Evolutionary conservation across 1,140 invertebrate species (phyloP).

Genomic region (Brachionus koreanus): DNA sequence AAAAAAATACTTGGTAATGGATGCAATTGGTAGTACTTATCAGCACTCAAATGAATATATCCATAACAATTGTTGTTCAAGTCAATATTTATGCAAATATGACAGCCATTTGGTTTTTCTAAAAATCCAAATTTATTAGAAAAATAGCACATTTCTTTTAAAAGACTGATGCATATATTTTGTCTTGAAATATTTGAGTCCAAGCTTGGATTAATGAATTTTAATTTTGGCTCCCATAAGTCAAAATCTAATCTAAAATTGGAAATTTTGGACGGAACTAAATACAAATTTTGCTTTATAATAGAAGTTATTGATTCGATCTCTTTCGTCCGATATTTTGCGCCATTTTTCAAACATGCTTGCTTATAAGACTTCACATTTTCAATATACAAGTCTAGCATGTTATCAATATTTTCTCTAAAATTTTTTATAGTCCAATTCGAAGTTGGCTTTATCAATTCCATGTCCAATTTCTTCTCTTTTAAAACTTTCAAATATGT

Average conservation of each 20-base stretch:
- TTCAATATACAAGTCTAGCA: slow-evolving; percentile 5
- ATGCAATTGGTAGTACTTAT: background rate
- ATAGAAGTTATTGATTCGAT: background rate
- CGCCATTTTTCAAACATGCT: background rate
- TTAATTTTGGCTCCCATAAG: background rate
- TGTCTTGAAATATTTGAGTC: background rate
- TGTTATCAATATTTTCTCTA: background rate
- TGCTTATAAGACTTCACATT: background rate
- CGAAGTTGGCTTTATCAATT: background rate
- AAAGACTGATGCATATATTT: background rate
- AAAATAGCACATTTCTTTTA: slow-evolving; percentile 29
- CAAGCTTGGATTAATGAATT: background rate
- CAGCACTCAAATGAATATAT: slow-evolving; percentile 2
- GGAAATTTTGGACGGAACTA: background rate
- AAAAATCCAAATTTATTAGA: background rate
- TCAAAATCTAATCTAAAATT: slow-evolving; percentile 8
- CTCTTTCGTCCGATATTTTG: background rate
- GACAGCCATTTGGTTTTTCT: slow-evolving; percentile 8
- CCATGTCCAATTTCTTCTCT: background rate
- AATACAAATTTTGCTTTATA: background rate
- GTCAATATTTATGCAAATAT: background rate
- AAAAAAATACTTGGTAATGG: slow-evolving; percentile 16
- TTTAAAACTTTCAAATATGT: background rate
- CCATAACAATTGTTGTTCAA: slow-evolving; percentile 6
- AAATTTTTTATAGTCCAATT: background rate